Evolutionary conservation across 2,113 vertebrate genomes (phyloP), one percentile per base, ranked within the genome.

Genomic region (Rallus limicola): DNA sequence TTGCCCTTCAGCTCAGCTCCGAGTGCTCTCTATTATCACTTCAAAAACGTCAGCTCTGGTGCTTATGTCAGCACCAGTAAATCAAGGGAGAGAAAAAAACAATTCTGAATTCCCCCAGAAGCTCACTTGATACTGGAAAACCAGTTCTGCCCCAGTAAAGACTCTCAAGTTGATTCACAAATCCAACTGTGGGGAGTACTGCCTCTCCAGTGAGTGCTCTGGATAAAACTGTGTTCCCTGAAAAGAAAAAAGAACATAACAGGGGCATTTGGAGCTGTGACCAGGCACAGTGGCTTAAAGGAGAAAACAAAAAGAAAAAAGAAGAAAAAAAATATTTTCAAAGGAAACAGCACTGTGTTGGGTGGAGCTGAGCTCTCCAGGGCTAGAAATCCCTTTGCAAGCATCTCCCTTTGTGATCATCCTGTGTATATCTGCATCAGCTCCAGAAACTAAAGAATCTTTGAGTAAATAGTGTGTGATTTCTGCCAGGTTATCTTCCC

Each of bases 401-500:
- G 12, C 2, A 12, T 58, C 36, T 93, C 53, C 38, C 48, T 56
- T 56, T 62, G 26, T 62, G 76, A 24, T 14, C 26, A 38, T 13
- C 59, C 65, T 63, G 17, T 19, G 1, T 50, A 5, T 8, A 44
- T 19, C n/a, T 31, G 21, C 24, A 60, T 2, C 11, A 2, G 11
- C 36, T 77, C 55, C 34, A 80, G 82, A 34, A 91, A 53, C 24
- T 17, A 36, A 72, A 36, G 58, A 63, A 25, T 65, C 50, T 55
- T 88, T 44, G 62, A 74, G 70, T 48, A 88, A 70, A 63, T 0
- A 64, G 8, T 0, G 0, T 21, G 25, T 14, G 36, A 5, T 76
- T 79, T 85, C 84, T 91, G 53, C 81, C 70, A 82, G 81, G 70
- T 89, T 87, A 5, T 29, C 53, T 50, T 91, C 93, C 87, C 62